A percentile compares a stretch with the other conserved stretches of the same genome.
Evolutionary conservation across 1,140 invertebrate genomes (phyloP).

Genomic region (Micrasema longulum): DNA sequence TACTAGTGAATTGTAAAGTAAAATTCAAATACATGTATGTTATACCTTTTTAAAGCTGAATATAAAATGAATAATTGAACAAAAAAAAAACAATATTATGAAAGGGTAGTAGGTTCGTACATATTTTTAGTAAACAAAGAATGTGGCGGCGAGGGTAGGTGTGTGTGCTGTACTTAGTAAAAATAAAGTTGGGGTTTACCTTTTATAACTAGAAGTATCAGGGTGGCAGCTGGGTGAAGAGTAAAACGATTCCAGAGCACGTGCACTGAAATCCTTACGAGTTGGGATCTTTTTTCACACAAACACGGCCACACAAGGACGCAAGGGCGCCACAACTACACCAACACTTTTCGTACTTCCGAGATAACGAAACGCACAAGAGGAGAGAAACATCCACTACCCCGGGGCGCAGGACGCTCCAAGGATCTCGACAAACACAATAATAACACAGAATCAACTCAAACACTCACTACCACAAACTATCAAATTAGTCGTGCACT

Average conservation of each 20-base stretch:
- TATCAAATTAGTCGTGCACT: slow-evolving; percentile 36
- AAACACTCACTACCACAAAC: slow-evolving; percentile 35
- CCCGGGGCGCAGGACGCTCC: slow-evolving; percentile 10
- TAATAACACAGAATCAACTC: slow-evolving; percentile 34
- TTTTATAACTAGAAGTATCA: slow-evolving; percentile 37
- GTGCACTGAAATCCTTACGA: slow-evolving; percentile 47
- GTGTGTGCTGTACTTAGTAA: no score
- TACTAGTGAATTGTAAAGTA: no score
- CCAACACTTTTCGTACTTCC: slow-evolving; percentile 30
- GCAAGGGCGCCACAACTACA: slow-evolving; percentile 34
- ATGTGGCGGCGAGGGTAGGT: no score
- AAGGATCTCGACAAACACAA: slow-evolving; percentile 26
- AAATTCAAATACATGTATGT: no score
- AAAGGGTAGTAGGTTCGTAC: no score
- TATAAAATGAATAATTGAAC: no score
- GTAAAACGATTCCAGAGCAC: slow-evolving; percentile 39
- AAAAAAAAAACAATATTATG: no score
- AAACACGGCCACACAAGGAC: slow-evolving; percentile 39
- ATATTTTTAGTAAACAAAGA: no score
- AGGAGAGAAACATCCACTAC: slow-evolving; percentile 34
- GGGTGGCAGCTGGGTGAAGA: slow-evolving; percentile 31
- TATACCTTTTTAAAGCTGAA: no score
- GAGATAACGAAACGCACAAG: slow-evolving; percentile 27
- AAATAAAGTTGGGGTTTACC: slow-evolving; percentile 15
- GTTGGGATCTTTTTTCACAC: slow-evolving; percentile 30